A percentile compares a stretch with the other conserved stretches of the same genome.
Conservation (phyloP, 2,797 vertebrate genomes). For the Passerculus sandwichensis region DNA sequence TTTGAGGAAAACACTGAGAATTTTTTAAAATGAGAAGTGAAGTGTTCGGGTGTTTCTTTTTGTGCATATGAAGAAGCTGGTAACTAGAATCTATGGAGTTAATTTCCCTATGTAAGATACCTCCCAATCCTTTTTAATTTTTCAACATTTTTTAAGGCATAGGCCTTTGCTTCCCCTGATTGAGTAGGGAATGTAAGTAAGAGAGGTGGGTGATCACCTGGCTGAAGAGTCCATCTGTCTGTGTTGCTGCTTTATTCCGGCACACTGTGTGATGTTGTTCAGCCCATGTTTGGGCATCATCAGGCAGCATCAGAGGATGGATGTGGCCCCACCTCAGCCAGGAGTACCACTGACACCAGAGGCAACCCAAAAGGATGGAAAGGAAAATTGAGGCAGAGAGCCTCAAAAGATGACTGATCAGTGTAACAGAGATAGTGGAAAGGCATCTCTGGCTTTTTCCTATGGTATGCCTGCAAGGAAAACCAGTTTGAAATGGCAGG, state of each 20-base stretch:
- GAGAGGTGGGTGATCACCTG: not conserved
- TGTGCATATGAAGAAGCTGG: not conserved
- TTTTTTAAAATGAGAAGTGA: not conserved
- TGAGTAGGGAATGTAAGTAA: not conserved
- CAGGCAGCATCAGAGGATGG: not conserved
- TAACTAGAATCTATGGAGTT: not conserved
- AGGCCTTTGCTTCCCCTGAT: not conserved
- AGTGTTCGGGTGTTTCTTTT: not conserved
- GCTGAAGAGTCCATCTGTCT: not conserved
- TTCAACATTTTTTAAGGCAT: not conserved
- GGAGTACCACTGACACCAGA: not conserved
- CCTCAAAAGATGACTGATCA: not conserved
- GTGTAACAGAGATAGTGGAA: not conserved
- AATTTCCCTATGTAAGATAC: not conserved
- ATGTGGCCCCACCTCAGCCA: not conserved
- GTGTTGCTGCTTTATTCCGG: not conserved
- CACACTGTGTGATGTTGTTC: not conserved
- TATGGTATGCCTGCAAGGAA: rapidly evolving
- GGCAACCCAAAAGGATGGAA: not conserved
- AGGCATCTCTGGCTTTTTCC: not conserved
- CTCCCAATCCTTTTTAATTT: not conserved
- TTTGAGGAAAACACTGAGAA: not conserved
- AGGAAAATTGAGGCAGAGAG: not conserved
- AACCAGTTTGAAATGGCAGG: not conserved
- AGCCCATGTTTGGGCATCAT: not conserved